Percentiles rank a stretch among this genome's conserved stretches.
Conservation (phyloP, 2,888 invertebrate genomes). For the Thereva unica region DNA sequence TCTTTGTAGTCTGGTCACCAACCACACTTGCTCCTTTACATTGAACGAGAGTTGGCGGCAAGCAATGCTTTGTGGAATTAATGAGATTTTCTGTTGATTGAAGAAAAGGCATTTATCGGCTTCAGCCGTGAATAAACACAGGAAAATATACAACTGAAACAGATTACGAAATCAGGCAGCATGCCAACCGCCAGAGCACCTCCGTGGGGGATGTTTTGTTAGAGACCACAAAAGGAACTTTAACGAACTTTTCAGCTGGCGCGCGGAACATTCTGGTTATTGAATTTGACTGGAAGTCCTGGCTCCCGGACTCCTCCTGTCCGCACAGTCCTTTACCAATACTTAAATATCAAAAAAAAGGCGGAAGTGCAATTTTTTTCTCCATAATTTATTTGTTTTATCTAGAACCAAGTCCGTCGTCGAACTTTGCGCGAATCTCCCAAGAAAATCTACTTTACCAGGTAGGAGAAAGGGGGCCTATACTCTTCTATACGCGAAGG, state of each 20-base stretch:
- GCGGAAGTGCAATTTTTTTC: background rate
- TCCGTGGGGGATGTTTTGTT: no score
- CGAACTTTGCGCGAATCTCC: conserved; percentile 16
- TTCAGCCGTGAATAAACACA: background rate
- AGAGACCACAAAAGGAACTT: no score
- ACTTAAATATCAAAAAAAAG: no score
- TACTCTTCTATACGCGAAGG: no score
- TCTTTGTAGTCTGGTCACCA: conserved; percentile 7
- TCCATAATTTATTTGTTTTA: conserved; percentile 24
- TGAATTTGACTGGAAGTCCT: no score
- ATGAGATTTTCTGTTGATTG: conserved; percentile 31
- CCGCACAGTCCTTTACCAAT: no score
- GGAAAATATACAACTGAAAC: background rate
- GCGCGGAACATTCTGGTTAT: no score
- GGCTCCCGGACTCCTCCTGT: no score
- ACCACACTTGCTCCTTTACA: conserved; percentile 16
- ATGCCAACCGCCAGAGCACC: background rate
- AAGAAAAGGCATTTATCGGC: conserved; percentile 13
- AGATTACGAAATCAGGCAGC: background rate
- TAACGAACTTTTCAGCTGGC: no score
- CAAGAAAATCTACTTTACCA: conserved; percentile 19
- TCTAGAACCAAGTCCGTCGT: conserved; percentile 27
- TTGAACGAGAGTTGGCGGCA: background rate
- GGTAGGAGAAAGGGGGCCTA: no score
- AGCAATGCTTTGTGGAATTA: conserved; percentile 26